Conservation (phyloP, 2,113 vertebrate genomes). For the Neogobius melanostomus region DNA sequence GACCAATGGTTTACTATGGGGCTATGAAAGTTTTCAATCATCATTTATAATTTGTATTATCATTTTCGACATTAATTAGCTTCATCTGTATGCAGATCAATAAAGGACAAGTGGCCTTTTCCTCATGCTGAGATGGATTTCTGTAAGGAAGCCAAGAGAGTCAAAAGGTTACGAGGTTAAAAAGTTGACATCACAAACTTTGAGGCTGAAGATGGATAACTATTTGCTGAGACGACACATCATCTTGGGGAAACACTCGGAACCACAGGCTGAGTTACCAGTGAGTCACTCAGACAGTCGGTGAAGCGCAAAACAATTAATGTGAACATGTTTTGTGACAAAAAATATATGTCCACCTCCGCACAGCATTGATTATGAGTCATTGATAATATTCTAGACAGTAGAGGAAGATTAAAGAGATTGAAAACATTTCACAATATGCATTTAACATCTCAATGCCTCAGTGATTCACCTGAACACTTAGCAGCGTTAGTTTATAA, state of each 20-base stretch:
- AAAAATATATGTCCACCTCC: not conserved
- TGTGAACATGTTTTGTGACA: slow-evolving; percentile 33
- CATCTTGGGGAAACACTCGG: not conserved
- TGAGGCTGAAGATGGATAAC: not conserved
- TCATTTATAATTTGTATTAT: not conserved
- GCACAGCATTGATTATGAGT: not conserved
- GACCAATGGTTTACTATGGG: not conserved
- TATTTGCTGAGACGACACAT: slow-evolving; percentile 5
- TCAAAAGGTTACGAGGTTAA: not conserved
- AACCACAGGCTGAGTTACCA: slow-evolving; percentile 21
- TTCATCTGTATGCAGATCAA: slow-evolving; percentile 3
- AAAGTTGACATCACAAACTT: not conserved
- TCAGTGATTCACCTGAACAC: too few relatives aligned
- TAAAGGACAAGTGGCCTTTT: not conserved
- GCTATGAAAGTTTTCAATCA: not conserved
- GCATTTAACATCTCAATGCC: too few relatives aligned
- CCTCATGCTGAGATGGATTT: not conserved
- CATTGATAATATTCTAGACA: not conserved
- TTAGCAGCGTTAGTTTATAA: too few relatives aligned
- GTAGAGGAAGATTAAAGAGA: not conserved
- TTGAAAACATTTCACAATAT: not conserved
- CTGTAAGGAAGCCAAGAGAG: not conserved
- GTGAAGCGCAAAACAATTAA: slow-evolving; percentile 44
- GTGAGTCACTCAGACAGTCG: slow-evolving; percentile 27
- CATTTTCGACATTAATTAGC: not conserved